Evolutionary conservation across 1,140 invertebrate species (phyloP).

Genomic region (Caenorhabditis briggsae): DNA sequence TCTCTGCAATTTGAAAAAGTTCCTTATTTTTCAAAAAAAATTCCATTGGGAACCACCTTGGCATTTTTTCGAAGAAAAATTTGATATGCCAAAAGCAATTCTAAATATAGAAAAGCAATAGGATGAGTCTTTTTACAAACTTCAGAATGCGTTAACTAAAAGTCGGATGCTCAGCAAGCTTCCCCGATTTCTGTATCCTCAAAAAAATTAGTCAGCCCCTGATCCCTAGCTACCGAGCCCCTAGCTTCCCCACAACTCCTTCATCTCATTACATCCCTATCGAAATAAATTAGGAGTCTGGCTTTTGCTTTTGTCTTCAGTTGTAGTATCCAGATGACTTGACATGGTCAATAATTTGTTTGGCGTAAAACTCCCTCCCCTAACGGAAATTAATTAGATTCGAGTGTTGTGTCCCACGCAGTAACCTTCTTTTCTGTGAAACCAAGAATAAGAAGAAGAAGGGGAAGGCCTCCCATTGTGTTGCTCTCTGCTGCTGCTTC

Average conservation of each 20-base stretch:
- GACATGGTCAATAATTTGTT: slow-evolving; percentile 51
- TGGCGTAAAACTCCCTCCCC: slow-evolving; percentile 11
- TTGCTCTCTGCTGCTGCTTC: not conserved
- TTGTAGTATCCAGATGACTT: slow-evolving; percentile 12
- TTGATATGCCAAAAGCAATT: too few species aligned
- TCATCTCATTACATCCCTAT: not conserved
- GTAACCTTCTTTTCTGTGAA: slow-evolving; percentile 18
- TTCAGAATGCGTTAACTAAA: too few species aligned
- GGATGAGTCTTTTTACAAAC: too few species aligned
- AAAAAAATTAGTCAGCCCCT: too few species aligned
- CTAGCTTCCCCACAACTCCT: not conserved
- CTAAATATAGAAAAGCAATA: too few species aligned
- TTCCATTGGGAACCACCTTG: too few species aligned
- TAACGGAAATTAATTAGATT: slow-evolving; percentile 48
- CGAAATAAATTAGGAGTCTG: not conserved
- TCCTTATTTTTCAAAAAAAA: too few species aligned
- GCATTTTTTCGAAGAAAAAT: too few species aligned
- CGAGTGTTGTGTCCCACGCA: not conserved
- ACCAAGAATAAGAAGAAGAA: not conserved
- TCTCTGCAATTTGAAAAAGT: too few species aligned
- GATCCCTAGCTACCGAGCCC: too few species aligned
- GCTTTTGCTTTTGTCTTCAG: not conserved
- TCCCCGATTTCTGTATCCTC: too few species aligned
- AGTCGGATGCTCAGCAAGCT: too few species aligned
- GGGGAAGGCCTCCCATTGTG: not conserved